Percentiles rank a stretch among this genome's conserved stretches.
Evolutionary conservation across 2,113 vertebrate species (phyloP).

Genomic region (Colinus virginianus): DNA sequence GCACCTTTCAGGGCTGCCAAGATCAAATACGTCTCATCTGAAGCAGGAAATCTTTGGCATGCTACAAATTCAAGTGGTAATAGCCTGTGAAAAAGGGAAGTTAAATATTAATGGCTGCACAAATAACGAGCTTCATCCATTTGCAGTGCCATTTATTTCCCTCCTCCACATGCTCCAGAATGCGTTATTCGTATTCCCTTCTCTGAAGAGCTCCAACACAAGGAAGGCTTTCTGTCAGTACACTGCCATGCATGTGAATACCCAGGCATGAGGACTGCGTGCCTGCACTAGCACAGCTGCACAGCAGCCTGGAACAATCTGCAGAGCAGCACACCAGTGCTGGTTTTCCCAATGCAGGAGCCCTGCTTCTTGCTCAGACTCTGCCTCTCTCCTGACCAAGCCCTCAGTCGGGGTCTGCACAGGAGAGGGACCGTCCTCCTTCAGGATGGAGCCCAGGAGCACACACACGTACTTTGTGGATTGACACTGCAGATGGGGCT

Average conservation of each 20-base stretch:
- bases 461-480: rapidly evolving
- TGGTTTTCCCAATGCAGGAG: rapidly evolving
- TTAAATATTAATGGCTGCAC: slow-evolving; percentile 72
- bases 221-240: background rate
- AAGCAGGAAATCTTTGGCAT: slow-evolving; percentile 16
- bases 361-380: background rate
- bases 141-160: slow-evolving; percentile 26
- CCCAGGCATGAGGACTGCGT: rapidly evolving
- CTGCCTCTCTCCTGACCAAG: background rate
- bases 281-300: background rate
- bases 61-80: slow-evolving; percentile 49
- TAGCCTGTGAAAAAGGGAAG: slow-evolving; percentile 57
- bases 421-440: rapidly evolving
- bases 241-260: rapidly evolving
- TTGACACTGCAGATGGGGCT: background rate
- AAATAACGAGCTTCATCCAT: slow-evolving; percentile 47
- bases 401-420: too few relatives aligned
- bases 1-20: background rate
- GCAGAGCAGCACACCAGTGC: rapidly evolving
- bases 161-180: background rate
- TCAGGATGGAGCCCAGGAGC: rapidly evolving
- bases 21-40: slow-evolving; percentile 3
- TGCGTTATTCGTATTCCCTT: background rate
- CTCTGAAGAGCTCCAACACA: background rate
- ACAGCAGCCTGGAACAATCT: background rate